Evolutionary conservation across 2,797 vertebrate genomes (phyloP).

Genomic region (Anguilla megastoma): DNA sequence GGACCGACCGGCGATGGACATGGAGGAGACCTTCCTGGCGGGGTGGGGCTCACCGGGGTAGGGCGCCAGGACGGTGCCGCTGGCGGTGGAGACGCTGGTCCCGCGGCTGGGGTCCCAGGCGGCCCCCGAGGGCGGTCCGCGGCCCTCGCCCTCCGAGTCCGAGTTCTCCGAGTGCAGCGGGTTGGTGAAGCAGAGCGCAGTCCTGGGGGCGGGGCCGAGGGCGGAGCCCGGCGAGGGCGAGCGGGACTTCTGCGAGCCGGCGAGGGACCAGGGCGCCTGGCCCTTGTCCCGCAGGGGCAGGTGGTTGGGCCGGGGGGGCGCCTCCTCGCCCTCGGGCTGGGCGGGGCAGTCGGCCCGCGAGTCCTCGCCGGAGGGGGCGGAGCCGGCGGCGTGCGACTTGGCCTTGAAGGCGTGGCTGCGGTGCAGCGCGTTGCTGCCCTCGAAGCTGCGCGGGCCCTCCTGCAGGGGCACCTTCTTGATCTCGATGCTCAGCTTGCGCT

Average conservation of each 20-base stretch:
- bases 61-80: conserved; percentile 78
- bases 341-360: conserved; percentile 68
- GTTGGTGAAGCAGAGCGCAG: conserved; percentile 93
- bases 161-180: conserved; percentile 93
- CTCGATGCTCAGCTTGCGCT: conserved; percentile 93
- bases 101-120: conserved; percentile 52
- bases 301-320: conserved; percentile 81
- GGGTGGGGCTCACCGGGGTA: conserved; percentile 68
- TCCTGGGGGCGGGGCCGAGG: conserved; percentile 67
- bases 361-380: conserved; percentile 75
- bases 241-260: conserved; percentile 62
- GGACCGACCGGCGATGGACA: conserved; percentile 87
- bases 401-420: conserved; percentile 87
- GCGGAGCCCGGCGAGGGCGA: conserved; percentile 58
- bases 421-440: conserved; percentile 78
- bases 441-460: conserved; percentile 92
- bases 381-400: conserved; percentile 72
- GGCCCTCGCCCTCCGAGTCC: conserved; percentile 79
- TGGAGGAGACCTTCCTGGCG: conserved; percentile 81
- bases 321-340: conserved; percentile 55
- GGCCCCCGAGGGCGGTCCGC: conserved; percentile 41
- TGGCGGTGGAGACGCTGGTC: conserved; percentile 81
- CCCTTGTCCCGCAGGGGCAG: conserved; percentile 81
- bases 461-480: conserved; percentile 94
- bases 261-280: conserved; percentile 71